These are phyloP conservation scores for Beroe forskalii DNA, from an alignment of 37 sponge, comb jelly and placozoan species.

Conservation along the genomic window DNA sequence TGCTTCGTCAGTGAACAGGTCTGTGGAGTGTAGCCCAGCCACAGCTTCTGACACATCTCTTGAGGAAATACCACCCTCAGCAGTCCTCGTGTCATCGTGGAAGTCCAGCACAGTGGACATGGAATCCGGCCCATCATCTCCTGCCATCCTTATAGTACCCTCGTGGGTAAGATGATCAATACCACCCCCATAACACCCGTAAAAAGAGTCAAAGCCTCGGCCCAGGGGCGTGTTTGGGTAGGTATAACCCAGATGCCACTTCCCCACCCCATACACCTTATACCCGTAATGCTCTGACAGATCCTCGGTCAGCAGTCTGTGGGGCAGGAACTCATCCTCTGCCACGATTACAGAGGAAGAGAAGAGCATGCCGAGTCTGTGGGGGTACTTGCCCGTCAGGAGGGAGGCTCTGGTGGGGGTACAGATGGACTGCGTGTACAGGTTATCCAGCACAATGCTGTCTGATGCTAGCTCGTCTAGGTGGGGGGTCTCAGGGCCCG, in stretches of 20 bases:
- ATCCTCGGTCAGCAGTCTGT: background rate
- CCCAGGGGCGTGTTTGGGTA: background rate
- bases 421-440: background rate
- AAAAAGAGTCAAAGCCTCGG: slow-evolving; percentile 6
- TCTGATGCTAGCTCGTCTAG: background rate
- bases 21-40: background rate
- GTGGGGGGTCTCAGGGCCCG: background rate
- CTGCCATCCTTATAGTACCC: background rate
- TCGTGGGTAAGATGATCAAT: slow-evolving; percentile 16
- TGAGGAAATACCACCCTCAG: background rate
- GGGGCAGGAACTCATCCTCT: background rate
- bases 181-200: slow-evolving; percentile 7
- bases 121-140: background rate
- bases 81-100: background rate
- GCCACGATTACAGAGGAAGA: background rate
- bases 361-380: slow-evolving; percentile 1
- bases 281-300: background rate
- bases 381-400: slow-evolving; percentile 4
- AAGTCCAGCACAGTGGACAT: background rate
- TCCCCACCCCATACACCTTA: background rate
- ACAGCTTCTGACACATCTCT: background rate
- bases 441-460: background rate
- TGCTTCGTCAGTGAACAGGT: slow-evolving; percentile 7
- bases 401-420: slow-evolving; percentile 13
- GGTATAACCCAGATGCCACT: background rate